Base-by-base conservation (phyloP, 1,140 invertebrate genomes). In the Drosophila varians region DNA sequence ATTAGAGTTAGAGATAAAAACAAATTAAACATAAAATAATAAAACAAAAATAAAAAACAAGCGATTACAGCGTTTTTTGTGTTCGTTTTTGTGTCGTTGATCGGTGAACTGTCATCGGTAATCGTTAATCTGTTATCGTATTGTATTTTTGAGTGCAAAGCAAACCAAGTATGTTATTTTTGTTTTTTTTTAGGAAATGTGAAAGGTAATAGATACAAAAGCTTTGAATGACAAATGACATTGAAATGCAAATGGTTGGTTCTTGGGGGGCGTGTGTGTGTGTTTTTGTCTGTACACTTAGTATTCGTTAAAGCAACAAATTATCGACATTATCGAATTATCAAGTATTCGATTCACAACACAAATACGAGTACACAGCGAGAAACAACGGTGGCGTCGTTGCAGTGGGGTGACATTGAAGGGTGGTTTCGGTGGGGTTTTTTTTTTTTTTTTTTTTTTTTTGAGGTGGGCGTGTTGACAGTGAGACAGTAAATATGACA, bases 281-380 rank as follows among this genome's bases (percentile, higher is more conserved):
- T 57, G 25, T 31, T 25, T 36, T 12, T 11, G 45, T 58, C 14
- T 56, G 19, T 34, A 58, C 45, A 58, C 11, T 40, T 54, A 43
- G 40, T 54, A 54, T 28, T 43, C 52, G 21, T 18, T 54, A 38
- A 54, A 31, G 46, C 14, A 48, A 43, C 14, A 49, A 21, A 21
- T 60, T 36, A 60, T 46, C 60, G 60, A 60, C 5, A 18, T 8
- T 18, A 16, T 40, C 38, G 38, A 47, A 21, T 43, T 23, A 58
- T 46, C 60, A 54, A 60, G 28, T 61, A 64, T 38, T 40, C 55
- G 55, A 64, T 40, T n/a, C 34, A 64, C 55, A 64, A 64, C 60
- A 64, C 56, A 64, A 64, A 64, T 64, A 66, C 62, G 62, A 53
- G 49, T 66, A 66, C 60, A 66, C 62, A 66, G 60, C 62, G 62